phyloP scores from a whole-genome alignment of 2,888 invertebrate genomes.

The Chirona hameri region DNA sequence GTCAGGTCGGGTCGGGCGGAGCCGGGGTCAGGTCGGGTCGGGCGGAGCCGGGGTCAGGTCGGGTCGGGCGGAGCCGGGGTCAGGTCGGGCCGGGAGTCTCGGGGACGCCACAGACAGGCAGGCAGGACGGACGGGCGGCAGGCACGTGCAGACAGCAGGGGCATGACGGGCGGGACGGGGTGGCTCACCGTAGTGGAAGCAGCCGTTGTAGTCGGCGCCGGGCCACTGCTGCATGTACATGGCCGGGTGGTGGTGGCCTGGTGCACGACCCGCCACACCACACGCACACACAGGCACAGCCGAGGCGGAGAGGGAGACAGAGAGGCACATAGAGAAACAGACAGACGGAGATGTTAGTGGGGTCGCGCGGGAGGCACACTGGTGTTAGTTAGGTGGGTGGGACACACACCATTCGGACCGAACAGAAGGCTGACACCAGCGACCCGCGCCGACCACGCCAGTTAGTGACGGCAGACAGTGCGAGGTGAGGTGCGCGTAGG shows the following conservation, averaged over 20 bases:
- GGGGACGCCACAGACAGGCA: not conserved
- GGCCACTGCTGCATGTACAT: conserved; percentile 23
- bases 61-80: too few species aligned
- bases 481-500: too few species aligned
- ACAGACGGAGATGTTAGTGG: not conserved
- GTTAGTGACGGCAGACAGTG: too few species aligned
- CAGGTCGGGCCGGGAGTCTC: too few species aligned
- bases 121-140: not conserved
- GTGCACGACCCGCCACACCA: not conserved
- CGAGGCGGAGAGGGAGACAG: not conserved
- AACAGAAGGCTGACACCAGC: not conserved
- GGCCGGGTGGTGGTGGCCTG: conserved; percentile 9
- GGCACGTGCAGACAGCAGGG: too few species aligned
- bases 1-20: too few species aligned
- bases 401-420: too few species aligned
- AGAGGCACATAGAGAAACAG: not conserved
- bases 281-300: not conserved
- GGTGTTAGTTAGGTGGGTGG: too few species aligned
- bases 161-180: not conserved
- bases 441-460: not conserved
- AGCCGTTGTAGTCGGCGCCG: not conserved
- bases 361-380: too few species aligned
- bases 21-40: too few species aligned
- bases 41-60: too few species aligned
- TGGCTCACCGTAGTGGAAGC: conserved; percentile 25